Conservation (phyloP, 2,113 vertebrate species). For the Carollia perspicillata region DNA sequence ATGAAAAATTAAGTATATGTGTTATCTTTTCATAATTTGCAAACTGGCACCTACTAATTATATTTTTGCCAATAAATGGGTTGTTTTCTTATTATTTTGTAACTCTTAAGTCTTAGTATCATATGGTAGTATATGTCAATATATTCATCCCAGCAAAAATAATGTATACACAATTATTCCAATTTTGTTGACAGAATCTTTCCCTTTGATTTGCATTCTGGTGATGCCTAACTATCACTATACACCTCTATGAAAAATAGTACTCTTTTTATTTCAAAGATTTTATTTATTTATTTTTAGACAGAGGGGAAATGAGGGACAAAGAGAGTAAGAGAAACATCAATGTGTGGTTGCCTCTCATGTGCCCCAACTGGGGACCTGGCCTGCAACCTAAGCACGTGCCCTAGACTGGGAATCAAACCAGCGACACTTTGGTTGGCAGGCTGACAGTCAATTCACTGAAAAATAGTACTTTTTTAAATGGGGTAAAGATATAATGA, state of each 20-base stretch:
- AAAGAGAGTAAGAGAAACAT: too few species aligned
- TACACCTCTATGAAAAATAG: not conserved
- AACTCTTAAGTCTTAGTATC: not conserved
- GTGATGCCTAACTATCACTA: not conserved
- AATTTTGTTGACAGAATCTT: conserved; percentile 37
- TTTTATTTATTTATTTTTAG: too few species aligned
- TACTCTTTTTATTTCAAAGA: not conserved
- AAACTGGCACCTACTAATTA: conserved; percentile 54
- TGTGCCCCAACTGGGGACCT: too few species aligned
- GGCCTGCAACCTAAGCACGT: too few species aligned
- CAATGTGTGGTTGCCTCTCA: too few species aligned
- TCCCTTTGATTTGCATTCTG: conserved; percentile 47
- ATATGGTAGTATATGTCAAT: not conserved
- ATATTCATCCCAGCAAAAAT: not conserved
- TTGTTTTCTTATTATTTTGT: conserved; percentile 45
- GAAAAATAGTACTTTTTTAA: not conserved
- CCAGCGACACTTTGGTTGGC: too few species aligned
- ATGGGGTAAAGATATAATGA: not conserved
- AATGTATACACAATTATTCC: not conserved
- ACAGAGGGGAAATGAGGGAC: too few species aligned
- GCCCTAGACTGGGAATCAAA: too few species aligned
- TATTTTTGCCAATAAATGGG: conserved; percentile 35
- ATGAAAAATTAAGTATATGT: conserved; percentile 34
- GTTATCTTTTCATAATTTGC: conserved; percentile 55
- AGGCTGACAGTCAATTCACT: too few species aligned